Evolutionary conservation across 2,797 vertebrate genomes (phyloP), one percentile per base, ranked within the genome.

Genomic region (Nasua narica): DNA sequence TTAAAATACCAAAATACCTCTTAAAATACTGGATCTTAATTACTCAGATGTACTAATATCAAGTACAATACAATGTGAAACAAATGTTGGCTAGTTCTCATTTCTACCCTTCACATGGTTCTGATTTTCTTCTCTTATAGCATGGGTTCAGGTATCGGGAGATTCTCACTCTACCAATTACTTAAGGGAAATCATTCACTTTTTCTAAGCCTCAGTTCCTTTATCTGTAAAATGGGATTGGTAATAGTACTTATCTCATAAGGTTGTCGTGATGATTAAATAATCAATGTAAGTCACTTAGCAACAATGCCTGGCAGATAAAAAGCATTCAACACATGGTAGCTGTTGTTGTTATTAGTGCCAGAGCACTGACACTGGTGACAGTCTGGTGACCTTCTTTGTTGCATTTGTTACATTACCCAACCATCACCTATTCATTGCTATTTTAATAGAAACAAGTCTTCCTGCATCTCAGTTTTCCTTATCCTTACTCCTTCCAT

Each of bases 61-160:
- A 32, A 95, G 46, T 13, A 50, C 37, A 77, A 14, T 37, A 27
- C 46, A 90, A 40, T n/a, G n/a, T n/a, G n/a, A 83, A 79, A 54
- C 40, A 85, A 58, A 62, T 32, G 50, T 5, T 58, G 23, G 35
- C 21, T n/a, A 35, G 23, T 90, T 85, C 52, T 95, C 84, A 52
- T 89, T 92, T 93, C 15, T 91, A 46, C n/a, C n/a, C 94, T 94
- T 89, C 62, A 87, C 93, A 58, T 84, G 78, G 40, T 91, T 78
- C 46, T 48, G 32, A 93, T 19, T 37, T 70, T 18, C n/a, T 25
- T 67, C 40, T 76, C 86, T 78, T 52, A 76, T 7, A 87, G 23
- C 11, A 60, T 25, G 50, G 58, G 56, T 3, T 90, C 46, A 70
- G 16, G n/a, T 65, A 46, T 84, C 67, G 78, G 65, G 70, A 7